Conservation (phyloP, 2,888 invertebrate species). For the Parnassius apollo region DNA sequence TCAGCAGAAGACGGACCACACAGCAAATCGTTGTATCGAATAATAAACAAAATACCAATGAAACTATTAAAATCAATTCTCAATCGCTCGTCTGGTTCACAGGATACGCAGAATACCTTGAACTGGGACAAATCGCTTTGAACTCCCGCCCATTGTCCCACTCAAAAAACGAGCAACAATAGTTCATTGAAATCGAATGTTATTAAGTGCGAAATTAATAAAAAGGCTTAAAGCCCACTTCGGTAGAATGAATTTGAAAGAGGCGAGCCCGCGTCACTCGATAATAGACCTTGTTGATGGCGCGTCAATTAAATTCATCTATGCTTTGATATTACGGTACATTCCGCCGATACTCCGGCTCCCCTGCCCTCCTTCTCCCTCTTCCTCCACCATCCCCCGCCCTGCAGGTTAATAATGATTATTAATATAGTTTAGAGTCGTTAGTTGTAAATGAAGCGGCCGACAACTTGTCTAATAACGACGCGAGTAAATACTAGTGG, state of each 20-base stretch:
- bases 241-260: conserved; percentile 54
- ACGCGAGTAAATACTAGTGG: conserved; percentile 61
- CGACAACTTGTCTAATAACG: conserved; percentile 73
- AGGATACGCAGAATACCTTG: background rate
- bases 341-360: conserved; percentile 34
- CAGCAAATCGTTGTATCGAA: too few relatives aligned
- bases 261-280: conserved; percentile 44
- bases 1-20: too few relatives aligned
- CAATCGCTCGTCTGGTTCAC: background rate
- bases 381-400: conserved; percentile 27
- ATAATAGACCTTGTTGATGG: conserved; percentile 55
- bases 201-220: conserved; percentile 65
- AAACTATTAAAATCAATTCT: conserved; percentile 2
- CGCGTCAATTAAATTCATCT: conserved; percentile 62
- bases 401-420: conserved; percentile 68
- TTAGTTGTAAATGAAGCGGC: conserved; percentile 62
- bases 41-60: background rate
- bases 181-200: conserved; percentile 30
- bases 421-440: conserved; percentile 76
- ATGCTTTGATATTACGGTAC: conserved; percentile 52
- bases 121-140: conserved; percentile 29
- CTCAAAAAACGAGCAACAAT: conserved; percentile 25
- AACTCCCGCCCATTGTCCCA: conserved; percentile 14
- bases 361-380: conserved; percentile 11
- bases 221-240: conserved; percentile 49